Conservation (phyloP, 2,888 invertebrate species). For the Apodemia duryi region DNA sequence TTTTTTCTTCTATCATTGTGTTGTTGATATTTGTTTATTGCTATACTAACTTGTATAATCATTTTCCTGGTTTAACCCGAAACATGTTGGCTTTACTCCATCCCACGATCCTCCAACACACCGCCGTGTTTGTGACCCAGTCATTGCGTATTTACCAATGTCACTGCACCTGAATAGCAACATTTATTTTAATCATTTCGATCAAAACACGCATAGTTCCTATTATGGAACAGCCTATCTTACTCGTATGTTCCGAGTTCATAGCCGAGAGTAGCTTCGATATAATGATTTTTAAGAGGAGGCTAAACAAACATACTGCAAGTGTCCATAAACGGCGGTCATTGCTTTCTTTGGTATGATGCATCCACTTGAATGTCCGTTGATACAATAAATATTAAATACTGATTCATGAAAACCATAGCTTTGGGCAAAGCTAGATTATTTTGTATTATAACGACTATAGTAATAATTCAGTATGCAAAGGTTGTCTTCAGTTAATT, state of each 20-base stretch:
- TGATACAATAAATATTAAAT: too few species aligned
- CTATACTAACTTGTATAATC: conserved; percentile 87
- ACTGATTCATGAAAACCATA: too few species aligned
- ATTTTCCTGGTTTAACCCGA: conserved; percentile 90
- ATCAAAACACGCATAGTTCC: not conserved
- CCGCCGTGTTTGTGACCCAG: conserved; percentile 84
- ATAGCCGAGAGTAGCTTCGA: not conserved
- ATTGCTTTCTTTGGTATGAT: too few species aligned
- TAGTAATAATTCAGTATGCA: too few species aligned
- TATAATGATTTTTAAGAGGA: conserved; percentile 18
- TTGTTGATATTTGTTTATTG: too few species aligned
- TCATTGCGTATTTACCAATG: conserved; percentile 91
- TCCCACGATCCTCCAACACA: conserved; percentile 91
- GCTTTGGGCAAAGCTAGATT: too few species aligned
- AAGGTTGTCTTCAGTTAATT: too few species aligned
- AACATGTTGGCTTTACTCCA: conserved; percentile 87
- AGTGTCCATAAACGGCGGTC: too few species aligned
- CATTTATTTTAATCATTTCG: not conserved
- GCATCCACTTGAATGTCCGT: too few species aligned
- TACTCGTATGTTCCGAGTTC: not conserved
- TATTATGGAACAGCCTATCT: not conserved
- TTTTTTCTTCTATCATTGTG: not conserved
- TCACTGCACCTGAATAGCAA: conserved; percentile 82
- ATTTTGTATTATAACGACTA: too few species aligned
- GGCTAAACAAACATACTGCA: too few species aligned